Base-by-base conservation (phyloP, 1,140 invertebrate genomes). In the Danaus plexippus region DNA sequence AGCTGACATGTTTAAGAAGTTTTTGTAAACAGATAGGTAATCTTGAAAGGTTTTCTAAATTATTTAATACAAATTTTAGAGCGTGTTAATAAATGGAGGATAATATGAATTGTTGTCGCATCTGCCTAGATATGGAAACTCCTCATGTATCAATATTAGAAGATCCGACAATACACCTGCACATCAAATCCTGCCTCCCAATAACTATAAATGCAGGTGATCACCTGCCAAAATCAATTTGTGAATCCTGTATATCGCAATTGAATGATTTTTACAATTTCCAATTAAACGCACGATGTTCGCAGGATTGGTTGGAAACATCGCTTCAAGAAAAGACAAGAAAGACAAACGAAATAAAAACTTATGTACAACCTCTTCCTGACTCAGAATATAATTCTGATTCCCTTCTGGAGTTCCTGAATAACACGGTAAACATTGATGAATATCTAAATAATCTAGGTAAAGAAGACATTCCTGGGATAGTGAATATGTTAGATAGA, bases 301-400 rank as follows among this genome's bases (percentile, higher is more conserved):
- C 82, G 0, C 77, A 83, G 68, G 81, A 85, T 59, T 87, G 81
- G 84, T 58, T 85, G n/a, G 81, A 87, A 52, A 75, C 80, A 2
- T 66, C 69, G 10, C 11, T 84, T 8, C 66, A 80, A 47, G 73
- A 77, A 45, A 77, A 78, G 43, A 42, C 58, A 7, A 83, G 73
- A 59, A 83, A 79, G 57, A 56, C 61, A 5, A 18, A 64, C 11
- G 83, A 85, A 66, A 61, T 62, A 1, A 87, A 85, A 66, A 67
- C 69, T 7, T 61, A 66, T 9, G 58, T 87, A 9, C 80, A 81
- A 51, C 84, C 84, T 11, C 57, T 87, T 22, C 81, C 84, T 0
- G 81, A 85, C 60, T 84, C 80, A 0, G 84, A 87, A 63, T 87
- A 87, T 41, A 87, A 87, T 46, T 87, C 84, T 1, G 84, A 87